These are phyloP conservation scores for Pampus argenteus DNA, from an alignment of 2,797 vertebrate genomes.

Conservation along the genomic window DNA sequence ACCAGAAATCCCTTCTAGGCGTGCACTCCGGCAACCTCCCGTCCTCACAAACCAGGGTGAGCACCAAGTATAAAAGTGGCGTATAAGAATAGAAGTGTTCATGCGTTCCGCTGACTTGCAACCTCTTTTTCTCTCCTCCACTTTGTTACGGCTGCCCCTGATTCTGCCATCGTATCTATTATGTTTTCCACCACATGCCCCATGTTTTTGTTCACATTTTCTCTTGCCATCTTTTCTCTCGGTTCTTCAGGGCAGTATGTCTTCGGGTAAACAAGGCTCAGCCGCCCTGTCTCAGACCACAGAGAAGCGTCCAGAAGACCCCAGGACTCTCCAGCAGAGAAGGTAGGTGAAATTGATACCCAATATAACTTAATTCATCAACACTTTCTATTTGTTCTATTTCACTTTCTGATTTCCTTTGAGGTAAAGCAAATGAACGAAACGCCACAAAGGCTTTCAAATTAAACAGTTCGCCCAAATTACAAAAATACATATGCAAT, in stretches of 20 bases:
- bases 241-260: slow-evolving; percentile 88
- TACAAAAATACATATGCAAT: neutral
- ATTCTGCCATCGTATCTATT: neutral
- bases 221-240: neutral
- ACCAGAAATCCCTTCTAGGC: slow-evolving; percentile 90
- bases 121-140: neutral
- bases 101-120: neutral
- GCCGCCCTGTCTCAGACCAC: slow-evolving; percentile 83
- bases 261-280: slow-evolving; percentile 91
- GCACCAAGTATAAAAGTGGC: neutral
- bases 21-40: slow-evolving; percentile 81
- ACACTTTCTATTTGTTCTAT: neutral
- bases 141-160: neutral
- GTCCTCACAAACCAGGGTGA: slow-evolving; percentile 93
- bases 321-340: slow-evolving; percentile 94
- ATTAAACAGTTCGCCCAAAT: neutral
- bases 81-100: neutral
- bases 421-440: neutral
- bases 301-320: slow-evolving; percentile 94
- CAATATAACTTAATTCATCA: neutral
- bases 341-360: slow-evolving; percentile 57
- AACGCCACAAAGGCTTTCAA: neutral
- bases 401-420: neutral
- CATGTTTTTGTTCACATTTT: neutral
- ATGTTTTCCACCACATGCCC: neutral